A percentile compares a stretch with the other conserved stretches of the same genome.
phyloP scores from a whole-genome alignment of 2,888 invertebrate species.

The Allophyes oxyacanthae region DNA sequence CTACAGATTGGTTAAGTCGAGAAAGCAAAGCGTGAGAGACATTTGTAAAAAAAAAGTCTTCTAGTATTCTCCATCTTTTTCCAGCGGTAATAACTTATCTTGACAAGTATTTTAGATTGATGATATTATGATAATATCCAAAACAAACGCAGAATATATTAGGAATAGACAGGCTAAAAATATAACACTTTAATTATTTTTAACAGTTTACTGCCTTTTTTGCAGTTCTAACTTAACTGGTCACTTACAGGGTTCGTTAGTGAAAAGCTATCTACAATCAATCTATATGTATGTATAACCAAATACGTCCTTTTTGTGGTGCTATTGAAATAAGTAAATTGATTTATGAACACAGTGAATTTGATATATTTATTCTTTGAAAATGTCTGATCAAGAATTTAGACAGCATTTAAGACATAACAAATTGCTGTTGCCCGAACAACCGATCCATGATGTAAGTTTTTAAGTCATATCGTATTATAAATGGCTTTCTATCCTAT shows the following conservation, averaged over 20 bases:
- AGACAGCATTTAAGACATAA: slow-evolving; percentile 36
- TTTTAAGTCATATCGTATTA: neutral
- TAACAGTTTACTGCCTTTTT: neutral
- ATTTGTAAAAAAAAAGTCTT: too few relatives aligned
- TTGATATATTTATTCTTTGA: neutral
- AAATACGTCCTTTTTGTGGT: slow-evolving; percentile 8
- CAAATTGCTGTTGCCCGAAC: slow-evolving; percentile 60
- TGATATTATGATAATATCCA: too few relatives aligned
- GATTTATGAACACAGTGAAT: slow-evolving; percentile 4
- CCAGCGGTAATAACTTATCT: too few relatives aligned
- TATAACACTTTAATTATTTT: too few relatives aligned
- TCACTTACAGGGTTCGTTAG: neutral
- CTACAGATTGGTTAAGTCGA: too few relatives aligned
- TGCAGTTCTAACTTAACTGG: slow-evolving; percentile 25
- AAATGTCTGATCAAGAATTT: slow-evolving; percentile 28
- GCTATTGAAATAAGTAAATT: slow-evolving; percentile 10
- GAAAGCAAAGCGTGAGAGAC: too few relatives aligned
- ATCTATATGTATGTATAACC: slow-evolving; percentile 5
- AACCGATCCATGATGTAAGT: slow-evolving; percentile 71
- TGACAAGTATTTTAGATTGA: too few relatives aligned
- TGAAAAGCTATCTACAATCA: slow-evolving; percentile 16
- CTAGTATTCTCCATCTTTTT: too few relatives aligned
- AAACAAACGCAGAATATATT: too few relatives aligned
- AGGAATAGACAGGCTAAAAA: too few relatives aligned
- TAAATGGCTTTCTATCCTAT: too few relatives aligned